phyloP scores from a whole-genome alignment of 2,113 vertebrate genomes.

The Oncorhynchus clarkii region DNA sequence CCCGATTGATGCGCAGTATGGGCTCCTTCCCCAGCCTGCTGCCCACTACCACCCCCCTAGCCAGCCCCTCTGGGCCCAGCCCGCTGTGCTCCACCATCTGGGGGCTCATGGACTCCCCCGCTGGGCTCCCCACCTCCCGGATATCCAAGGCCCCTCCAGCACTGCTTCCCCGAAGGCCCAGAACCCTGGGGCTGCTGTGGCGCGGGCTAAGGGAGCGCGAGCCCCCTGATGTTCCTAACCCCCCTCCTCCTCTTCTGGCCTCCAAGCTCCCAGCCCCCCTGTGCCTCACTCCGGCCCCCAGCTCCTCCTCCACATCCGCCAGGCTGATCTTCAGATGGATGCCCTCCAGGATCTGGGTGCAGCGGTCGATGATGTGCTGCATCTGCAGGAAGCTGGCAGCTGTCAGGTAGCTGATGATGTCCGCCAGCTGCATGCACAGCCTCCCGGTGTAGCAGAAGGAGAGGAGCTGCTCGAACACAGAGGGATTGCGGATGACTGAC shows the following conservation, averaged over 20 bases:
- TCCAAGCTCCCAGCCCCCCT: conserved; percentile 73
- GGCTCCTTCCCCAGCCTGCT: conserved; percentile 77
- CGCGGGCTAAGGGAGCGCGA: conserved; percentile 74
- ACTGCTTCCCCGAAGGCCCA: conserved; percentile 74
- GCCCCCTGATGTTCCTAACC: conserved; percentile 12
- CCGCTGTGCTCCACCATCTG: conserved; percentile 84
- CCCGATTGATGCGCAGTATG: conserved; percentile 91
- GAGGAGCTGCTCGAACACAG: conserved; percentile 95
- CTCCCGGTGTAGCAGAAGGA: conserved; percentile 96
- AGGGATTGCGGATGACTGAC: conserved; percentile 93
- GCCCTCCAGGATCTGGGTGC: conserved; percentile 95
- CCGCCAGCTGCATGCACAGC: conserved; percentile 91
- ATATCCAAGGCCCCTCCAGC: conserved; percentile 71
- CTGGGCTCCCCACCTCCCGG: conserved; percentile 81
- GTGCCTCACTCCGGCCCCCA: conserved; percentile 70
- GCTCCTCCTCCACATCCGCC: conserved; percentile 83
- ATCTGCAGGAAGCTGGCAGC: conserved; percentile 98
- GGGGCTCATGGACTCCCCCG: conserved; percentile 86
- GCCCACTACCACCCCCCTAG: conserved; percentile 4
- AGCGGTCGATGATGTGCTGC: conserved; percentile 99
- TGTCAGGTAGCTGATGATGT: conserved; percentile 98
- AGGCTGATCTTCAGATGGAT: conserved; percentile 97
- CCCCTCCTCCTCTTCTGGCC: conserved; percentile 60
- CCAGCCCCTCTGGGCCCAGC: conserved; percentile 68
- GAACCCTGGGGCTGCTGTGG: conserved; percentile 72